Base-by-base conservation (phyloP, 2,797 vertebrate genomes). In the Sarcophilus harrisii region DNA sequence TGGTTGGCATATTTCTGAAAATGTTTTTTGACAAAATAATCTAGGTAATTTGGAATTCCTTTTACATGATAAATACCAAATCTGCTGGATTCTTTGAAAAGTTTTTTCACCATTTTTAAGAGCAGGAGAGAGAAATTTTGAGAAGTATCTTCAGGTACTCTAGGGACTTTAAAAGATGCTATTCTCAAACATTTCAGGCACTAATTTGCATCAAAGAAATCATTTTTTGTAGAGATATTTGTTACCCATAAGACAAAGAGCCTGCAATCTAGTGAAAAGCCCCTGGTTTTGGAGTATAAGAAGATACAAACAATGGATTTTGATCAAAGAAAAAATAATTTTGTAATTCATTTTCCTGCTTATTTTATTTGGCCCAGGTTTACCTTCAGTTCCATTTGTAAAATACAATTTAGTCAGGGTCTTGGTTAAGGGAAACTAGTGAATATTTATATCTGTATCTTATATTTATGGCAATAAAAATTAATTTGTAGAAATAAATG, bases 401-500 rank as follows among this genome's bases (percentile, higher is more conserved):
- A 52, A 62, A n/a, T 4, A 28, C 94, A 93, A 62, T 1, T 30
- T 32, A 94, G 92, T 59, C 12, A 54, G 3, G 0, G 10, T 93
- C 92, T 93, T 60, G 9, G 1, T 54, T 57, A 54, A 81, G 5
- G 10, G 6, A 95, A 0, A 3, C 54, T 49, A 5, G 12, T 52
- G n/a, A 57, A 10, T 92, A 0, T 58, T 92, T 29, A 16, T 58
- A 5, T 60, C 11, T 58, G 9, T 73, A 14, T 27, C 4, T 9
- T 60, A 4, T 87, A 8, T 73, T 6, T 49, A 32, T 0, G 87
- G 27, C 29, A 24, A 0, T 87, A 93, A 94, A 93, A 93, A 58
- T 59, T 91, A 95, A 49, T 49, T 10, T 45, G 27, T 45, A 97
- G 28, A 93, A 95, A 91, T 29, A 89, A 29, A 58, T 90, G 27